phyloP scores from a whole-genome alignment of 1,140 invertebrate species.

The Homalodisca vitripennis region DNA sequence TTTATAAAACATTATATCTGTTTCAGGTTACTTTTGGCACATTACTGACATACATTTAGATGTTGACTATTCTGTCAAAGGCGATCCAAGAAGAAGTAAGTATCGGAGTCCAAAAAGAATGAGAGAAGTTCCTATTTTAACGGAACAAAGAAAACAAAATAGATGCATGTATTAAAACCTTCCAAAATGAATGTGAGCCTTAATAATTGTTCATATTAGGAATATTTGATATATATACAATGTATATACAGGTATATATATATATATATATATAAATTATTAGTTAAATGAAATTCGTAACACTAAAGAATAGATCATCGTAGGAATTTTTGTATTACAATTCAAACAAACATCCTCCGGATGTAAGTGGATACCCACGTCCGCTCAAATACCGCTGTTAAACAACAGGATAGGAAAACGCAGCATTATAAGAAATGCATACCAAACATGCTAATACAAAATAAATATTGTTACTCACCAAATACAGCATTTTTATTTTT shows the following conservation, averaged over 20 bases:
- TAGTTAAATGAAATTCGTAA: background rate
- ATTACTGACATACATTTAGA: slow-evolving; percentile 90
- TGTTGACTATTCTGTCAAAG: slow-evolving; percentile 68
- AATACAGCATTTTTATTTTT: no score
- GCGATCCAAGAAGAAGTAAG: slow-evolving; percentile 70
- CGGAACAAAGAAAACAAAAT: background rate
- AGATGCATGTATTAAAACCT: background rate
- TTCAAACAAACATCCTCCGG: no score
- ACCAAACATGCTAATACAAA: no score
- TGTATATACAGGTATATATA: background rate
- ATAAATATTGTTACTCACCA: no score
- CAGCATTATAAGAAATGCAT: no score
- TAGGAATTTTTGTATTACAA: no score
- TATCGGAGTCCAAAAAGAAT: slow-evolving; percentile 38
- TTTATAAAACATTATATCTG: slow-evolving; percentile 43
- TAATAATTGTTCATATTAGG: background rate
- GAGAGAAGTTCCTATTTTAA: background rate
- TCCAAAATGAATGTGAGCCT: background rate
- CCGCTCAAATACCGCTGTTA: no score
- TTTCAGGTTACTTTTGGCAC: slow-evolving; percentile 90
- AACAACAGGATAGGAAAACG: no score
- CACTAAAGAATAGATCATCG: no score
- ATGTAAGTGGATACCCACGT: no score
- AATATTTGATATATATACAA: background rate
- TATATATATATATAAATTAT: background rate